These are phyloP conservation scores for Rotaria socialis DNA, from an alignment of 2,888 invertebrate species.

Conservation along the genomic window DNA sequence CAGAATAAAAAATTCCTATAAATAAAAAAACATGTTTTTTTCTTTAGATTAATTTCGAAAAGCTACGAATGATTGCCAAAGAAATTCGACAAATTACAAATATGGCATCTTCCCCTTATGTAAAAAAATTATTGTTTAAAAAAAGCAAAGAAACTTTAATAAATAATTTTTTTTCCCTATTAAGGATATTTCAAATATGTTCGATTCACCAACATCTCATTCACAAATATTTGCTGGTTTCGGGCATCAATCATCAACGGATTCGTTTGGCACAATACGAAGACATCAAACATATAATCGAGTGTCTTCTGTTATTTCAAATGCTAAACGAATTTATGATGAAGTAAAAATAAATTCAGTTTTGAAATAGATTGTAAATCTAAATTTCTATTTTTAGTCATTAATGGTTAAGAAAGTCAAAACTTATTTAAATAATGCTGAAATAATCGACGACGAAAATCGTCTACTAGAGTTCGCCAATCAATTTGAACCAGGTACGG, in stretches of 20 bases:
- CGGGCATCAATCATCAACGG: slow-evolving; percentile 48
- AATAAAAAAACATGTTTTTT: slow-evolving; percentile 50
- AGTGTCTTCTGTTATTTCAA: slow-evolving; percentile 71
- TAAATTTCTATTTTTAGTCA: slow-evolving; percentile 62
- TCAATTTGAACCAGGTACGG: slow-evolving; percentile 12
- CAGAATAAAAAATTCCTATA: not conserved
- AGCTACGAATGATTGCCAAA: slow-evolving; percentile 93
- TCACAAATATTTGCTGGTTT: slow-evolving; percentile 48
- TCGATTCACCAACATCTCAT: slow-evolving; percentile 60
- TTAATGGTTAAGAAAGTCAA: slow-evolving; percentile 96
- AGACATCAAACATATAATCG: slow-evolving; percentile 61
- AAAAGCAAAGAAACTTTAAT: slow-evolving; percentile 28
- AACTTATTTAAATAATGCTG: slow-evolving; percentile 77
- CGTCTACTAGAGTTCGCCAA: slow-evolving; percentile 3
- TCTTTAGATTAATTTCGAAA: slow-evolving; percentile 76
- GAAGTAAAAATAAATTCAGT: slow-evolving; percentile 63
- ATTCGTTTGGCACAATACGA: slow-evolving; percentile 48
- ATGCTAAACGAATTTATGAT: slow-evolving; percentile 95
- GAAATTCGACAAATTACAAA: slow-evolving; percentile 70
- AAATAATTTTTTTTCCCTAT: slow-evolving; percentile 18
- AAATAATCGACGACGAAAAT: slow-evolving; percentile 23
- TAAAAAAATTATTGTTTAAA: slow-evolving; percentile 49
- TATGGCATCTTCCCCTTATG: slow-evolving; percentile 84
- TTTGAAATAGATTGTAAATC: not conserved
- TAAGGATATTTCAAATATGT: slow-evolving; percentile 73